These are phyloP conservation scores for Jacana jacana DNA, from an alignment of 2,113 vertebrate species.

Conservation along the genomic window DNA sequence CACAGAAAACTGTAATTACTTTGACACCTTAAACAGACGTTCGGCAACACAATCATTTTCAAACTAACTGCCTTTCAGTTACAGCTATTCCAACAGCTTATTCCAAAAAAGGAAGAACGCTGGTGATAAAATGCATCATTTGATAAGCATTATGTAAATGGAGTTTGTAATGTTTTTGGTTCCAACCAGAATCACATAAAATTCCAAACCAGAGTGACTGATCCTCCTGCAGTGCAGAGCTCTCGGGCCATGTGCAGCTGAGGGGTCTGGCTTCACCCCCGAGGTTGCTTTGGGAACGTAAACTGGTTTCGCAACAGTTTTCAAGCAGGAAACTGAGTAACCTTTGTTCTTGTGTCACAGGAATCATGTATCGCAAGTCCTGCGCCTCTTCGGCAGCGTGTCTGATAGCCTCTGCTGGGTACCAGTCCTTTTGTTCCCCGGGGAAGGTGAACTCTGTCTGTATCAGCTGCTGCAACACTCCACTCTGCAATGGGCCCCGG, in stretches of 20 bases:
- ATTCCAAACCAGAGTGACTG: not conserved
- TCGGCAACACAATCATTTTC: not conserved
- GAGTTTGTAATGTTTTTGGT: not conserved
- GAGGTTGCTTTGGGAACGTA: not conserved
- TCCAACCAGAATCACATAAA: not conserved
- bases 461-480: conserved; percentile 97
- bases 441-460: conserved; percentile 96
- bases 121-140: conserved; percentile 20
- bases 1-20: not conserved
- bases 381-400: conserved; percentile 93
- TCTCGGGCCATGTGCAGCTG: not conserved
- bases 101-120: not conserved
- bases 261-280: not conserved
- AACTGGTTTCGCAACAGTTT: not conserved
- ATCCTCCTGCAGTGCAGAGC: not conserved
- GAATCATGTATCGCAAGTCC: conserved; percentile 94
- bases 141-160: not conserved
- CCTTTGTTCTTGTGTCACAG: conserved; percentile 77
- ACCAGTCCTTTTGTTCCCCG: conserved; percentile 96
- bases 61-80: conserved; percentile 2
- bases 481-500: conserved; percentile 93
- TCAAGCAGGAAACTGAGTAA: not conserved
- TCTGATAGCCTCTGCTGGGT: conserved; percentile 94
- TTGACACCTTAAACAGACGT: not conserved
- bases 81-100: not conserved